Base-by-base conservation (phyloP, 2,888 invertebrate species). In the Andrena trimmerana region DNA sequence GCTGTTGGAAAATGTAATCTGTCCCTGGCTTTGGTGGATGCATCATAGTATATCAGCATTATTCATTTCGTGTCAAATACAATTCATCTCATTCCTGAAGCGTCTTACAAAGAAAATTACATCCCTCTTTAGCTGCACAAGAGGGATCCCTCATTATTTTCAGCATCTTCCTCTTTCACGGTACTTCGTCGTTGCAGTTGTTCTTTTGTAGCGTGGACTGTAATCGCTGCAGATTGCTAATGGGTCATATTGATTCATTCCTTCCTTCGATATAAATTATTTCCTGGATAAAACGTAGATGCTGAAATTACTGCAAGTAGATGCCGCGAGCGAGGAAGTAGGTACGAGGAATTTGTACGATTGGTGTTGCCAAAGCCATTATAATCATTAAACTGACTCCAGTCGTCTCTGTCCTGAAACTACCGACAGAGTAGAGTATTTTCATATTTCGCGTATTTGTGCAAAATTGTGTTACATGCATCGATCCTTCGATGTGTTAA, bases 211-310 rank as follows among this genome's bases (percentile, higher is more conserved):
- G 36, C 3, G 13, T 36, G 36, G n/a, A 10, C 1, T n/a, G 36
- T 20, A 63, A 36, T 63, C 4, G 62, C 24, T 63, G n/a, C 36
- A 63, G 31, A 20, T 36, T 63, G 62, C 62, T 63, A 63, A 63
- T 63, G 62, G 62, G n/a, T 13, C 10, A 10, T 16, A 24, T 70
- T 48, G 70, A 70, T 13, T 50, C 3, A 20, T 70, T 60, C 60
- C 48, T 60, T 60, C 60, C 13, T n/a, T 13, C 13, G 2, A 13
- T 50, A 48, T 13, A 20, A 29, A 31, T 70, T 70, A 70, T 60
- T 50, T 48, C 13, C 60, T 20, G 5, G 20, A 29, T n/a, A 57
- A 60, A 36, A 50, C 31, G 29, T 29, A 13, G 13, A 60, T 20
- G 29, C 3, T 60, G n/a, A 57, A 57, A 57, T 57, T 27, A 13